Evolutionary conservation across 1,140 invertebrate species (phyloP), one percentile per base, ranked within the genome.

Genomic region (Polypedilum pembai): DNA sequence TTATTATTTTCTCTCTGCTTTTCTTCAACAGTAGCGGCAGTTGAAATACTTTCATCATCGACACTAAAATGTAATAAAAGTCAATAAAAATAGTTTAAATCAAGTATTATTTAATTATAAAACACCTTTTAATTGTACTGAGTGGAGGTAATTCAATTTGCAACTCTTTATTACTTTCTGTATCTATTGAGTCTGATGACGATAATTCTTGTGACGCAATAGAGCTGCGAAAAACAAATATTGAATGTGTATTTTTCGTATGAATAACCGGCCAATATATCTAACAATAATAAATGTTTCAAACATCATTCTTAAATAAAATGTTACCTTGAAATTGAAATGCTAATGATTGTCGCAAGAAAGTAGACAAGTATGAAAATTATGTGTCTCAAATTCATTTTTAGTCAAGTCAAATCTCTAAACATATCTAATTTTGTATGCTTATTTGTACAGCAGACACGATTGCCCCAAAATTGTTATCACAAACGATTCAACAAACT

Each of bases 131-230:
- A n/a, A 21, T 10, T 69, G 65, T 21, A 15, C 10, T 69, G 17
- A 21, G 17, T 20, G 65, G 65, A 18, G 65, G 65, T 20, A 69
- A 69, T 69, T 69, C 65, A 69, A 69, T 69, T 69, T 69, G 65
- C n/a, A 18, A 69, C 18, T 69, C 65, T 18, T 69, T 69, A 18
- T 69, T 69, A 33, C 24, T 33, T 33, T 33, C 24, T 33, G 24
- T 33, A 33, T 33, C 24, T 33, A 33, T 33, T 33, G 24, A 33
- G 5, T 5, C 5, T 33, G 24, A 33, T 5, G 24, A 33, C 5
- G 5, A 33, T 33, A 33, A 33, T 33, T 33, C 24, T 33, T 33
- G 2, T 33, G 24, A 33, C 24, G 24, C 24, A 33, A 33, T 33
- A 1, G 24, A 33, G 24, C 24, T 33, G 24, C 5, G 24, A 33